Percentiles rank a stretch among this genome's conserved stretches.
phyloP scores from a whole-genome alignment of 2,888 invertebrate genomes.

The Thecophora atra region DNA sequence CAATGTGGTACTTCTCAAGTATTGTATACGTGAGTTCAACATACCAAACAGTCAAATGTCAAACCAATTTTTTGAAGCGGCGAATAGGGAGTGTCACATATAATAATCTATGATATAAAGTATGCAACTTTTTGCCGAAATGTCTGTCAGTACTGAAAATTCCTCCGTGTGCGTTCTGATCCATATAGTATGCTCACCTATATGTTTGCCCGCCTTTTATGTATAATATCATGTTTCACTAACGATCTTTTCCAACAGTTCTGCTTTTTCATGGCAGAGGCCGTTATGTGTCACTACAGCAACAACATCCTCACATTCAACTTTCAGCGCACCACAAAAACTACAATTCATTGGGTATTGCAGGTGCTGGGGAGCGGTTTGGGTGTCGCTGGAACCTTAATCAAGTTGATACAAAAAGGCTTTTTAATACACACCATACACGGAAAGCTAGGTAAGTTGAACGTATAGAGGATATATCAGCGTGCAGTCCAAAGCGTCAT shows the following conservation, averaged over 20 bases:
- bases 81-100: no score
- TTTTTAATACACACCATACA: constrained; percentile 54
- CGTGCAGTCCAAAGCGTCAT: no score
- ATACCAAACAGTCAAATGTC: no score
- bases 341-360: constrained; percentile 62
- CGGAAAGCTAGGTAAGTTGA: constrained; percentile 55
- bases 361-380: constrained; percentile 57
- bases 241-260: constrained; percentile 52
- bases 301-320: constrained; percentile 55
- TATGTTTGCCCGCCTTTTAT: no score
- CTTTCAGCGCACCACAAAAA: constrained; percentile 57
- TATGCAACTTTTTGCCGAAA: no score
- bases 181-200: no score
- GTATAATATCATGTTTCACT: not conserved
- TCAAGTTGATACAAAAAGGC: constrained; percentile 57
- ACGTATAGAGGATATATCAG: not conserved
- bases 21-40: no score
- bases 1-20: no score
- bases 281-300: constrained; percentile 59
- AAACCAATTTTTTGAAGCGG: no score
- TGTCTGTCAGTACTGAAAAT: no score
- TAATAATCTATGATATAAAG: no score
- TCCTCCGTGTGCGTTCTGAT: no score
- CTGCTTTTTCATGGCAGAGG: constrained; percentile 62
- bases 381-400: constrained; percentile 57